Evolutionary conservation across 2,113 vertebrate species (phyloP), one percentile per base, ranked within the genome.

Genomic region (Phocoena sinus): DNA sequence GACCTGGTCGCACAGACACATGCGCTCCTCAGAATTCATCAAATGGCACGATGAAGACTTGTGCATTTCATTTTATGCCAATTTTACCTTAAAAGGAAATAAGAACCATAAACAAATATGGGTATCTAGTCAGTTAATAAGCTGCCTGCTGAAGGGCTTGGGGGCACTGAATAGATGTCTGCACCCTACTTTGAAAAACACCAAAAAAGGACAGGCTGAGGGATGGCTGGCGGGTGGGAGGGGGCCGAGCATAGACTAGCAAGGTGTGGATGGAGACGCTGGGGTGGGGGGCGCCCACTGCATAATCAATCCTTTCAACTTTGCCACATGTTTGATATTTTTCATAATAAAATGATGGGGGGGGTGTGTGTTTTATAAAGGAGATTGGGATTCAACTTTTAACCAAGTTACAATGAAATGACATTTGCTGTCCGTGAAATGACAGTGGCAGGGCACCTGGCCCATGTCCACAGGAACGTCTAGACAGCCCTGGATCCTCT

Each of bases 11-110:
- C 38, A 36, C 15, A 60, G 76, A 13, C 2, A 21, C 3, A 4
- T 0, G 5, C 4, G 3, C 17, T 2, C 41, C 20, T 47, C 71
- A 74, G 63, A 68, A 47, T 28, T 33, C 68, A 10, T 8, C 50
- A 0, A 1, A 26, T 2, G 41, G 38, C 5, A n/a, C 58, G 8
- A 0, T 3, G 2, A 12, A 26, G 33, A n/a, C 33, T 12, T 14
- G 20, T 18, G 36, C 15, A 1, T 12, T 68, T 28, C 58, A 12
- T 36, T 67, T 67, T 1, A 36, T 6, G 68, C 50, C 81, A 36
- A 1, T 18, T 44, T 92, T 44, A n/a, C 36, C n/a, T 28, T 76
- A 38, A 63, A 60, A 38, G 41, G n/a, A 62, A 63, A 47, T 41
- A 15, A 94, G 26, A 47, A 4, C 15, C 6, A 28, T 15, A 13